phyloP scores from a whole-genome alignment of 1,140 invertebrate species.

The Lepidurus apus region DNA sequence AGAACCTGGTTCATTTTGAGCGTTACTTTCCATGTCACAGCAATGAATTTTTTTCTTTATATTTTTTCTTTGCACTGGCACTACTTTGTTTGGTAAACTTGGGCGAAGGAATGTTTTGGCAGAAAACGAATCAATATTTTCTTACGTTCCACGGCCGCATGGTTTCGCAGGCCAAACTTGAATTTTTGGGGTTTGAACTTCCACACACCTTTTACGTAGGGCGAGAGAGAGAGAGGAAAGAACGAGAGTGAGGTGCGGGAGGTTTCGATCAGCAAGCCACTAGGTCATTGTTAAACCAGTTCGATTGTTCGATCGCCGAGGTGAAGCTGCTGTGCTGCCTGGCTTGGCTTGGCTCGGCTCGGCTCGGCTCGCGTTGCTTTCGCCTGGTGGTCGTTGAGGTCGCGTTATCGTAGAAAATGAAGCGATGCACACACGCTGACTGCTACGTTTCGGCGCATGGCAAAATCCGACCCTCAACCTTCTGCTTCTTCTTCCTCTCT shows the following conservation, averaged over 20 bases:
- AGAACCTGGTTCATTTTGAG: not conserved
- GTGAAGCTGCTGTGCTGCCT: not conserved
- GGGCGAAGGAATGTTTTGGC: not conserved
- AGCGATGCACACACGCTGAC: constrained; percentile 2
- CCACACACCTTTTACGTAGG: not conserved
- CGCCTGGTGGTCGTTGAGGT: constrained; percentile 11
- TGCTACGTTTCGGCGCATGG: constrained; percentile 7
- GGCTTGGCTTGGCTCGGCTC: not conserved
- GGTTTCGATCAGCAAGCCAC: constrained; percentile 18
- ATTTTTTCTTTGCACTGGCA: not conserved
- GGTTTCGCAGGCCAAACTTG: not conserved
- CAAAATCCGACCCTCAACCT: not conserved
- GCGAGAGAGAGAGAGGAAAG: not conserved
- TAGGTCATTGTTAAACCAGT: constrained; percentile 22
- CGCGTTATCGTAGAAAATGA: not conserved
- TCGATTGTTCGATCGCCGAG: constrained; percentile 11
- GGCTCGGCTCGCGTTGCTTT: not conserved
- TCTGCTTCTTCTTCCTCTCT: not conserved
- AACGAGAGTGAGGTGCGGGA: not conserved
- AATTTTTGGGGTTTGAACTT: not conserved
- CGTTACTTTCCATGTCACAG: not conserved
- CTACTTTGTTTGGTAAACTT: not conserved
- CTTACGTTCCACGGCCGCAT: not conserved
- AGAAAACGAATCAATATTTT: constrained; percentile 4
- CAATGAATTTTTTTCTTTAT: not conserved